Evolutionary conservation across 1,140 invertebrate species (phyloP).

Genomic region (Penaeus indicus): DNA sequence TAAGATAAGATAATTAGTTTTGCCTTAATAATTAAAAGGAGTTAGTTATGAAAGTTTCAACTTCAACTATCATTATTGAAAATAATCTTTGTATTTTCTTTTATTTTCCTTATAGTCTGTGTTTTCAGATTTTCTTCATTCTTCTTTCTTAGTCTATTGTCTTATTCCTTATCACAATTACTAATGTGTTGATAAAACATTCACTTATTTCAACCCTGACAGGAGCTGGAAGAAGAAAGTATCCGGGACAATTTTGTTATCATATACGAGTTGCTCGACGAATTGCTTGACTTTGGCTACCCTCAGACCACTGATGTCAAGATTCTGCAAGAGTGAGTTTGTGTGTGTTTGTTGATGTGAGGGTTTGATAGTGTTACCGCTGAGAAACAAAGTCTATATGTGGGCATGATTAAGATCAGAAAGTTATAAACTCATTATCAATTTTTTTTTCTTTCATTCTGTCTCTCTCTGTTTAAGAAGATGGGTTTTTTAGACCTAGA

Average conservation of each 20-base stretch:
- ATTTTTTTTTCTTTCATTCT: too few relatives aligned
- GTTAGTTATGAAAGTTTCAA: too few relatives aligned
- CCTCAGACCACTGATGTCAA: constrained; percentile 99
- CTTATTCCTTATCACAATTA: background rate
- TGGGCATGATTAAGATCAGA: too few relatives aligned
- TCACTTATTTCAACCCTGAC: background rate
- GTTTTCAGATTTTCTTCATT: background rate
- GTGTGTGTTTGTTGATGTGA: background rate
- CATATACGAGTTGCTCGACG: constrained; percentile 98
- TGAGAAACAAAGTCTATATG: background rate
- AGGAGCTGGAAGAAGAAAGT: constrained; percentile 99
- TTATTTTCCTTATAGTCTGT: background rate
- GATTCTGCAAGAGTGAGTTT: constrained; percentile 93
- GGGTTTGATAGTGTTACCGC: too few relatives aligned
- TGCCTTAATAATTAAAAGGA: too few relatives aligned
- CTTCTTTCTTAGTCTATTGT: background rate
- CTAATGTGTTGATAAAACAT: too few relatives aligned
- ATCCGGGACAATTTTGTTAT: constrained; percentile 99
- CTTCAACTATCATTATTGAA: too few relatives aligned
- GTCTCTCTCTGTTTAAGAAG: too few relatives aligned
- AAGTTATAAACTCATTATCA: too few relatives aligned
- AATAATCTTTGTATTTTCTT: background rate
- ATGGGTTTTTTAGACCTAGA: too few relatives aligned
- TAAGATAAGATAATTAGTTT: too few relatives aligned
- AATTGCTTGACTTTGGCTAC: constrained; percentile 99